These are phyloP conservation scores for Drosophila nikananu DNA, from an alignment of 1,140 invertebrate species.

Conservation along the genomic window DNA sequence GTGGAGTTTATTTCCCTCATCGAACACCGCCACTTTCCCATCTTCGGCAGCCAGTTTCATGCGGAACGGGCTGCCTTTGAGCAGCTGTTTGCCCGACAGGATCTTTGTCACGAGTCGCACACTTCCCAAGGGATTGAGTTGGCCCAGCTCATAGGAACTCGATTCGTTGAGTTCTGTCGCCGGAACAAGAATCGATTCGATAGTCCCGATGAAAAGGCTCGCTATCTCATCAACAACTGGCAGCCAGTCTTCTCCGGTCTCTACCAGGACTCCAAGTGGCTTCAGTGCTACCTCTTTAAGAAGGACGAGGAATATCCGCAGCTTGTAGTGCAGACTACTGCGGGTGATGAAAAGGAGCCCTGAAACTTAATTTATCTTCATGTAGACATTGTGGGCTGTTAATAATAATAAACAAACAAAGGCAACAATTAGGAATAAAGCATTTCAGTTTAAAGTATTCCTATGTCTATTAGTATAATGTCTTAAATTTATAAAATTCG, in stretches of 20 bases:
- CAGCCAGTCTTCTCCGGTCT: constrained; percentile 86
- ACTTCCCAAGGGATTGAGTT: constrained; percentile 86
- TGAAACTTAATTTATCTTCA: too few relatives aligned
- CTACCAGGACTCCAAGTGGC: constrained; percentile 32
- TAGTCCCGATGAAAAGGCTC: constrained; percentile 84
- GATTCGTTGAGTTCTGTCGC: constrained; percentile 91
- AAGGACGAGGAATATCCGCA: constrained; percentile 50
- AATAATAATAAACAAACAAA: background rate
- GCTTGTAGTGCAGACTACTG: background rate
- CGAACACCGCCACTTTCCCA: constrained; percentile 90
- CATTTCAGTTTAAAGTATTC: background rate
- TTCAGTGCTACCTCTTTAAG: constrained; percentile 59
- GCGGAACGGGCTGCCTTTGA: constrained; percentile 95
- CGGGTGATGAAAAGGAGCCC: too few relatives aligned
- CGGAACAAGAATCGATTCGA: constrained; percentile 87
- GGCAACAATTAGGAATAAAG: background rate
- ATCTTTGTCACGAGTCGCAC: constrained; percentile 86
- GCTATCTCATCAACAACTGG: constrained; percentile 89
- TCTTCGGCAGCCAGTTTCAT: constrained; percentile 95
- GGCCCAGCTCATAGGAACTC: constrained; percentile 92
- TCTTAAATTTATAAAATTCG: background rate
- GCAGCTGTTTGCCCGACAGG: constrained; percentile 87
- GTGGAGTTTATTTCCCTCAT: constrained; percentile 89
- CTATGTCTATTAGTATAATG: background rate
- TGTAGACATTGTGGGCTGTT: background rate